These are phyloP conservation scores for Pristionchus mayeri DNA, from an alignment of 2,888 invertebrate genomes.

Conservation along the genomic window DNA sequence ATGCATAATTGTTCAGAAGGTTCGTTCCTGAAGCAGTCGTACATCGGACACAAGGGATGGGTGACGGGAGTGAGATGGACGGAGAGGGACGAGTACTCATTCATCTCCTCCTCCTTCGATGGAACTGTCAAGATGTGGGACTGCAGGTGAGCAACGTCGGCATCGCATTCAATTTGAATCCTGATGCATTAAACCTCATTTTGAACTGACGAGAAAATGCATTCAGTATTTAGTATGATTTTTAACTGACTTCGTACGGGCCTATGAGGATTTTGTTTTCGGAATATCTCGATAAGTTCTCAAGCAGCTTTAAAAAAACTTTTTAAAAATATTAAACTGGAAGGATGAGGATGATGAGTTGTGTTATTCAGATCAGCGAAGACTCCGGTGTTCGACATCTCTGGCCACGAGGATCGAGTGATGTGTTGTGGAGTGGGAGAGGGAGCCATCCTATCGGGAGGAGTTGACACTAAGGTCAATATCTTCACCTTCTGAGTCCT, in stretches of 20 bases:
- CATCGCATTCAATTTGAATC: no score
- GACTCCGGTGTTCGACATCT: conserved; percentile 91
- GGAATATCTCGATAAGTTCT: background rate
- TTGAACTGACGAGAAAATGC: no score
- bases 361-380: conserved; percentile 83
- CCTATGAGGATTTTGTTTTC: no score
- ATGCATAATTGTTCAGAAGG: conserved; percentile 77
- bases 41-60: conserved; percentile 90
- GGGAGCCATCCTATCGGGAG: conserved; percentile 86
- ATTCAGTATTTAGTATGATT: no score
- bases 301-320: background rate
- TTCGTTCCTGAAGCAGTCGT: conserved; percentile 88
- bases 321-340: background rate
- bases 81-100: conserved; percentile 85
- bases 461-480: conserved; percentile 92
- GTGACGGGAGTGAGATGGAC: conserved; percentile 93
- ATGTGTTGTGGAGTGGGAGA: conserved; percentile 80
- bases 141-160: conserved; percentile 79
- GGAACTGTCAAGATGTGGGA: conserved; percentile 95
- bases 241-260: no score
- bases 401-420: conserved; percentile 92
- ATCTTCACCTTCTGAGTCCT: conserved; percentile 73
- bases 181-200: no score
- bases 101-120: conserved; percentile 94
- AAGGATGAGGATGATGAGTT: no score